Percentiles rank a stretch among this genome's conserved stretches.
These are phyloP conservation scores for Thymelicus sylvestris DNA, from an alignment of 2,888 invertebrate genomes.

Conservation along the genomic window DNA sequence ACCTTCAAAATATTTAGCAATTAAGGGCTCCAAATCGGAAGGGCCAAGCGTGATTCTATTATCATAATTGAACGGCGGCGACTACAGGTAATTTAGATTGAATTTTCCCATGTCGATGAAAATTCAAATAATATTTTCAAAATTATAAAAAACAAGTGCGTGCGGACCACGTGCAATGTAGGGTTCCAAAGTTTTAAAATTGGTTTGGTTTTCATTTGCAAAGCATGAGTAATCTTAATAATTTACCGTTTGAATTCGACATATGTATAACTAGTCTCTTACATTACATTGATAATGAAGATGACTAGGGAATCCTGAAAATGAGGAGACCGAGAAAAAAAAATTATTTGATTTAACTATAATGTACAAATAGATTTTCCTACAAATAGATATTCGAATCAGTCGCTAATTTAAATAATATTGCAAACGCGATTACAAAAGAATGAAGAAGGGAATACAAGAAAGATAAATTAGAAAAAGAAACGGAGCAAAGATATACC, in stretches of 20 bases:
- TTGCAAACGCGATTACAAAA: neutral
- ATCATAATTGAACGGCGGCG: constrained; percentile 23
- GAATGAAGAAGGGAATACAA: neutral
- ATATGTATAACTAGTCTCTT: too few species aligned
- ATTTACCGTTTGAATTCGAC: too few species aligned
- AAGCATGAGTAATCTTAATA: too few species aligned
- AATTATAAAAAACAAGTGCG: neutral
- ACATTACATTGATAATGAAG: too few species aligned
- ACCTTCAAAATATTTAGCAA: constrained; percentile 11
- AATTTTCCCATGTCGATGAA: constrained; percentile 9
- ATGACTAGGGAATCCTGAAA: too few species aligned
- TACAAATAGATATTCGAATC: too few species aligned
- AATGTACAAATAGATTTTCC: too few species aligned
- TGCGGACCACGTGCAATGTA: neutral
- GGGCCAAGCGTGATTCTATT: constrained; percentile 19
- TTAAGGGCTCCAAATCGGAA: constrained; percentile 12
- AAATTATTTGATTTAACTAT: too few species aligned
- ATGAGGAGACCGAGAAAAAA: too few species aligned
- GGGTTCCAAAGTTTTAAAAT: too few species aligned
- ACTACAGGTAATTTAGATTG: constrained; percentile 12
- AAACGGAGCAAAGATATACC: neutral
- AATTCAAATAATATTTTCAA: neutral
- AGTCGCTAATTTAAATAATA: too few species aligned
- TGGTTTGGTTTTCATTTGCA: too few species aligned
- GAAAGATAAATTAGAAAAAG: neutral